Conservation (phyloP, 2,797 vertebrate species). For the Mallotus villosus region DNA sequence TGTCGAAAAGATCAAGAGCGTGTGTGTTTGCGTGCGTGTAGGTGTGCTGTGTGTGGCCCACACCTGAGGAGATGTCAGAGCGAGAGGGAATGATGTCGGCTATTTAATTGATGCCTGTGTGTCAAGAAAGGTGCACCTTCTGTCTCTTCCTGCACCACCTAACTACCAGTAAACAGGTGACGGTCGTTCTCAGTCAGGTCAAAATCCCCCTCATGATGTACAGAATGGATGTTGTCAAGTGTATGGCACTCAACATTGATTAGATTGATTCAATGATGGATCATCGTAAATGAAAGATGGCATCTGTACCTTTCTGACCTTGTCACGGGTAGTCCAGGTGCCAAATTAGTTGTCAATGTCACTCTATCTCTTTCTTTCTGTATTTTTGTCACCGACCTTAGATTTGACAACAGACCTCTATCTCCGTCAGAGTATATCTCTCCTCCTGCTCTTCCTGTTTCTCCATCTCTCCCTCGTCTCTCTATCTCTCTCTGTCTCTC, state of each 20-base stretch:
- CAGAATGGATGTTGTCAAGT: too few relatives aligned
- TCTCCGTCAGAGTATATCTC: neutral
- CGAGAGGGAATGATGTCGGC: neutral
- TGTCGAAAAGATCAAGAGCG: slow-evolving; percentile 5
- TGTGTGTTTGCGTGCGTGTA: neutral
- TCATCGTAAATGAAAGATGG: too few relatives aligned
- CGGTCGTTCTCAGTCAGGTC: too few relatives aligned
- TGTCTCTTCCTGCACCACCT: too few relatives aligned
- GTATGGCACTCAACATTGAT: too few relatives aligned
- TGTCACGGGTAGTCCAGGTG: too few relatives aligned
- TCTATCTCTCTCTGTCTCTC: slow-evolving; percentile 5
- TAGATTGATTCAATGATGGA: too few relatives aligned
- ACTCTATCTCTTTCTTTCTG: slow-evolving; percentile 13
- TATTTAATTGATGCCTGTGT: slow-evolving; percentile 7
- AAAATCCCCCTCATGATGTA: too few relatives aligned
- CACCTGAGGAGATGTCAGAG: neutral
- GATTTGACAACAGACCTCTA: slow-evolving; percentile 29
- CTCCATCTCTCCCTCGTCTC: slow-evolving; percentile 5
- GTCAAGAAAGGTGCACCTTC: too few relatives aligned
- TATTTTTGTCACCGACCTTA: slow-evolving; percentile 10
- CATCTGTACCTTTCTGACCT: too few relatives aligned
- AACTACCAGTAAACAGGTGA: too few relatives aligned
- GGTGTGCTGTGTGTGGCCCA: neutral
- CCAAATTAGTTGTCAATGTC: neutral
- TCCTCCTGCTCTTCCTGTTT: neutral